Percentiles rank a stretch among this genome's conserved stretches.
These are phyloP conservation scores for Halisarca cf. caerulea DNA, from an alignment of 37 sponge, comb jelly and placozoan species.

Conservation along the genomic window DNA sequence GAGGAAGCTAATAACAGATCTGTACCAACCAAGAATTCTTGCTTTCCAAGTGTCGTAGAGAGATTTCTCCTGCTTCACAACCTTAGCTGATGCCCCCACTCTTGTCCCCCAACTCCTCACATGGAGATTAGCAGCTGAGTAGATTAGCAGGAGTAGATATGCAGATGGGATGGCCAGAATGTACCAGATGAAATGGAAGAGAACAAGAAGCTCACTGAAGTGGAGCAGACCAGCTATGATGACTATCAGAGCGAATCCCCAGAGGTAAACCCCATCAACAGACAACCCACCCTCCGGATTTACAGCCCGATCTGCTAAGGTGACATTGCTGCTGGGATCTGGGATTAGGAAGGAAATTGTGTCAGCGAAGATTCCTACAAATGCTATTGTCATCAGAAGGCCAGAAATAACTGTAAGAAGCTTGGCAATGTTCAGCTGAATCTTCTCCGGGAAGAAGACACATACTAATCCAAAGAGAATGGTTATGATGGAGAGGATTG, in stretches of 20 bases:
- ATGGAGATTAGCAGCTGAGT: slow-evolving; percentile 84
- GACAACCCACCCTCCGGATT: background rate
- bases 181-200: slow-evolving; percentile 84
- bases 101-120: slow-evolving; percentile 87
- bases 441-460: slow-evolving; percentile 29
- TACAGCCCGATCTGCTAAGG: background rate
- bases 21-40: background rate
- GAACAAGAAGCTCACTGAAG: slow-evolving; percentile 43
- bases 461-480: slow-evolving; percentile 9
- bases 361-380: slow-evolving; percentile 20
- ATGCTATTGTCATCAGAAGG: slow-evolving; percentile 35
- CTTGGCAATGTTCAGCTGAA: slow-evolving; percentile 35
- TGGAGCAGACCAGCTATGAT: slow-evolving; percentile 73
- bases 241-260: slow-evolving; percentile 46
- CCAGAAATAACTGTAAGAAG: slow-evolving; percentile 38
- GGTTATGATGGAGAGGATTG: background rate
- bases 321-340: background rate
- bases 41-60: background rate
- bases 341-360: slow-evolving; percentile 3
- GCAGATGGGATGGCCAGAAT: slow-evolving; percentile 83
- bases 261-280: slow-evolving; percentile 44
- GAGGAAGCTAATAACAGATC: background rate
- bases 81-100: slow-evolving; percentile 20
- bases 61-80: background rate
- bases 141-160: slow-evolving; percentile 81